Conservation (phyloP, 1,140 invertebrate genomes). For the Lepidurus couesii region DNA sequence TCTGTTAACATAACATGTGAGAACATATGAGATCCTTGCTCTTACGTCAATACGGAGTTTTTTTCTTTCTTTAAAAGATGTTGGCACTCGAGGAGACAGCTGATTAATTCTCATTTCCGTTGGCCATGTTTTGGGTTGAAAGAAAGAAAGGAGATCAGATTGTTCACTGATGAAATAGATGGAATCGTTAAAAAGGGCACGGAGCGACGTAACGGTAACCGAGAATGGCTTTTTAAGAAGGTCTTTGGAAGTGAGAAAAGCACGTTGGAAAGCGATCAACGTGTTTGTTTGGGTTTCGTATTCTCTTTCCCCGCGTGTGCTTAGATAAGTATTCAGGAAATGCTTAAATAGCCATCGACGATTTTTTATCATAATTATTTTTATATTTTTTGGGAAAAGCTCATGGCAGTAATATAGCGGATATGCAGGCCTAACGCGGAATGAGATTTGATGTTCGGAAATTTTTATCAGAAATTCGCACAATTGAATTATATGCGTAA, state of each 20-base stretch:
- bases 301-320: too few species aligned
- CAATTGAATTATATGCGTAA: too few species aligned
- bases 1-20: background rate
- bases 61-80: background rate
- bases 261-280: constrained; percentile 14
- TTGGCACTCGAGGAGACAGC: background rate
- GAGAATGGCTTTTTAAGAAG: background rate
- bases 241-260: background rate
- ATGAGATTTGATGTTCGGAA: too few species aligned
- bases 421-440: too few species aligned
- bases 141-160: constrained; percentile 1
- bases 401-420: too few species aligned
- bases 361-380: too few species aligned
- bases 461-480: too few species aligned
- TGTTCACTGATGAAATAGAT: background rate
- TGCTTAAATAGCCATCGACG: too few species aligned
- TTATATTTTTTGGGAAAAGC: too few species aligned
- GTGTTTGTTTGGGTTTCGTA: too few species aligned
- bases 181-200: background rate
- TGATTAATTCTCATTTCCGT: constrained; percentile 10
- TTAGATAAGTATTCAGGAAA: too few species aligned
- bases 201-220: background rate
- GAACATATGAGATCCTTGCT: background rate
- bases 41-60: background rate
- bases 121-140: background rate